These are phyloP conservation scores for Benthochromis sp. DNA, from an alignment of 2,113 vertebrate species.

Conservation along the genomic window DNA sequence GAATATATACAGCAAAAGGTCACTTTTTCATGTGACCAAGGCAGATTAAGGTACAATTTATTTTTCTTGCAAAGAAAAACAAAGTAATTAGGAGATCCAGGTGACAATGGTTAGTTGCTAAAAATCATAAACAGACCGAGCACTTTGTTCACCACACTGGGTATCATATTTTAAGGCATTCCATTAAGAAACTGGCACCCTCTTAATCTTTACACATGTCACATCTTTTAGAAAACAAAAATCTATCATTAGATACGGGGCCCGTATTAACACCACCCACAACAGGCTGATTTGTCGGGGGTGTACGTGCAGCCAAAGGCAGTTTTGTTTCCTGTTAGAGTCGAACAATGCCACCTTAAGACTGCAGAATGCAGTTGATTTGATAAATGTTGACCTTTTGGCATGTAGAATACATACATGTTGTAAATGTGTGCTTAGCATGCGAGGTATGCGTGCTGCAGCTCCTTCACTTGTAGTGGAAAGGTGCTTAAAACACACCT, in stretches of 20 bases:
- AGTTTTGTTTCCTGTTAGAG: neutral
- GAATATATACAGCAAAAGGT: neutral
- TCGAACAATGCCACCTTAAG: neutral
- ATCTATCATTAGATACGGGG: slow-evolving; percentile 47
- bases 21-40: neutral
- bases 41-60: neutral
- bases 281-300: neutral
- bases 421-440: slow-evolving; percentile 10
- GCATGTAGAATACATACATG: neutral
- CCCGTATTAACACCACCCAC: slow-evolving; percentile 27
- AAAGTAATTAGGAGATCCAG: neutral
- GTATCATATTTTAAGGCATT: slow-evolving; percentile 35
- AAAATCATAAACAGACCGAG: slow-evolving; percentile 37
- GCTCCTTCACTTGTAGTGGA: neutral
- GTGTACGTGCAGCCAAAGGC: neutral
- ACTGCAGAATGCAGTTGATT: neutral
- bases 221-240: slow-evolving; percentile 9
- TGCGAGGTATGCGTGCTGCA: slow-evolving; percentile 13
- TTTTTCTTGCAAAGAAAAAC: neutral
- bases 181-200: slow-evolving; percentile 45
- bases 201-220: slow-evolving; percentile 12
- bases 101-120: slow-evolving; percentile 38
- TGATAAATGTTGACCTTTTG: slow-evolving; percentile 52
- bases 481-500: slow-evolving; percentile 36
- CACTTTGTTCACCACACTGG: slow-evolving; percentile 27